phyloP scores from a whole-genome alignment of 2,113 vertebrate genomes.

The Channa argus region DNA sequence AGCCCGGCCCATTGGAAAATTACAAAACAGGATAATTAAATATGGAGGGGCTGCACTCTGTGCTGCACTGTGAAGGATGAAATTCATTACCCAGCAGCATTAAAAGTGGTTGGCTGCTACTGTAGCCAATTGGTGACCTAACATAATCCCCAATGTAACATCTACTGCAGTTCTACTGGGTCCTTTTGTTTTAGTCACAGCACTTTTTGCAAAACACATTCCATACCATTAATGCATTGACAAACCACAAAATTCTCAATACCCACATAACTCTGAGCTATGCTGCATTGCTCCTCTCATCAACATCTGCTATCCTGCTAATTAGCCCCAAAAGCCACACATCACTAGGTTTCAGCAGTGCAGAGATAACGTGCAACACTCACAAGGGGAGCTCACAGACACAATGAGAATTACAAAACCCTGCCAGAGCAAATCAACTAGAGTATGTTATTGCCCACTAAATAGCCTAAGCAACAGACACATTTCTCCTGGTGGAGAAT shows the following conservation, averaged over 20 bases:
- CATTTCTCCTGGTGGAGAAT: neutral
- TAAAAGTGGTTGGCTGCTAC: constrained; percentile 18
- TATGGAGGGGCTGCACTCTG: constrained; percentile 1
- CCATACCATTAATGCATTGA: constrained; percentile 22
- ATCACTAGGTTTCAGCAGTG: constrained; percentile 72
- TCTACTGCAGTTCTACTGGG: neutral
- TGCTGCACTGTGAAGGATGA: neutral
- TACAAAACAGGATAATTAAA: constrained; percentile 41
- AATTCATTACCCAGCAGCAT: constrained; percentile 43
- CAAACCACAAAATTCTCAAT: constrained; percentile 35
- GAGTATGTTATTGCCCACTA: constrained; percentile 33
- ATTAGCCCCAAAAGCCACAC: constrained; percentile 80
- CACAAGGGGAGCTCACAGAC: constrained; percentile 48
- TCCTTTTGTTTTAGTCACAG: constrained; percentile 33
- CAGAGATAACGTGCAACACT: constrained; percentile 65
- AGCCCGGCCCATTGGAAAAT: constrained; percentile 30
- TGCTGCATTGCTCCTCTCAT: constrained; percentile 58
- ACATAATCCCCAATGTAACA: constrained; percentile 5
- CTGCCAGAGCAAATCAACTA: constrained; percentile 32
- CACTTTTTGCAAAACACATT: constrained; percentile 21
- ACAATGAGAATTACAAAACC: constrained; percentile 67
- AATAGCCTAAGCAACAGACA: neutral
- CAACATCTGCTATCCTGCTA: constrained; percentile 80
- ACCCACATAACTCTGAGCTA: constrained; percentile 46
- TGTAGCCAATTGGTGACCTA: constrained; percentile 15